Percentiles rank a stretch among this genome's conserved stretches.
Evolutionary conservation across 2,888 invertebrate genomes (phyloP).

Genomic region (Hololepta plana): DNA sequence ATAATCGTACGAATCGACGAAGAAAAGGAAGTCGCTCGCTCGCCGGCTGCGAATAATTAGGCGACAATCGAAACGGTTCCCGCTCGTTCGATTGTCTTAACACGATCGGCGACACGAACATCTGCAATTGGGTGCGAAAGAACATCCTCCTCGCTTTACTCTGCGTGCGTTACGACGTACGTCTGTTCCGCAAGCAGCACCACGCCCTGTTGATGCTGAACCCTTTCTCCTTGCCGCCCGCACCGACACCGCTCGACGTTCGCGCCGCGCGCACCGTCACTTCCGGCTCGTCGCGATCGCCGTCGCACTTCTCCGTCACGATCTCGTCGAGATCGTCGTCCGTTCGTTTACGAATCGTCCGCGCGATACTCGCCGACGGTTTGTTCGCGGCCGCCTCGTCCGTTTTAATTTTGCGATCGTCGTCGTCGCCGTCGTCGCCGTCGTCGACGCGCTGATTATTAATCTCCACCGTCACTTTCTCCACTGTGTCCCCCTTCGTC

Average conservation of each 20-base stretch:
- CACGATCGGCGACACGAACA: too few relatives aligned
- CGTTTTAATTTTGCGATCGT: conserved; percentile 6
- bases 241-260: background rate
- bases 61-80: conserved; percentile 1
- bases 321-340: conserved; percentile 20
- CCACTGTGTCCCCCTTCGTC: conserved; percentile 14
- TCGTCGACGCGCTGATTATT: too few relatives aligned
- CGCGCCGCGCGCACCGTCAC: background rate
- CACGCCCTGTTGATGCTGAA: conserved; percentile 33
- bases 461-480: conserved; percentile 5
- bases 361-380: conserved; percentile 6
- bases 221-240: conserved; percentile 20
- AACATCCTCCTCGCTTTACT: too few relatives aligned
- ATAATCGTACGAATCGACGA: too few relatives aligned
- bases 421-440: conserved; percentile 3
- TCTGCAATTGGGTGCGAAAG: too few relatives aligned
- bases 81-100: too few relatives aligned
- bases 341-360: conserved; percentile 7
- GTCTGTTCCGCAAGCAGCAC: conserved; percentile 31
- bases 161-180: conserved; percentile 23
- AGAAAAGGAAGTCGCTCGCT: too few relatives aligned
- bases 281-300: conserved; percentile 1
- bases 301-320: conserved; percentile 12
- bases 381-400: conserved; percentile 4
- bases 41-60: too few relatives aligned